These are phyloP conservation scores for Paradisaea rubra DNA, from an alignment of 2,113 vertebrate genomes.

Conservation along the genomic window DNA sequence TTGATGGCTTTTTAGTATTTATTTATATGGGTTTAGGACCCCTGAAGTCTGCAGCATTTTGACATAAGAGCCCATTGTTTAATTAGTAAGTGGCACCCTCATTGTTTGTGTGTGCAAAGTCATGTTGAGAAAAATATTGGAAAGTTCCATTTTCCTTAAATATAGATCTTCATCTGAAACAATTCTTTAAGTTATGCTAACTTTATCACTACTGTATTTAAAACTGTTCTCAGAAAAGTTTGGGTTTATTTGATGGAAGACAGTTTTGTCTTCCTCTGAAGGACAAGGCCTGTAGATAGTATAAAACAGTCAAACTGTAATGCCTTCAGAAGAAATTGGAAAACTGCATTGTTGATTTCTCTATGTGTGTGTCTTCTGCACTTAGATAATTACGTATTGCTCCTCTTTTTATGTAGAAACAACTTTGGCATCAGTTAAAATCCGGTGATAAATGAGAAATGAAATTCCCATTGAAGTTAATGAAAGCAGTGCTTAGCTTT, in stretches of 20 bases:
- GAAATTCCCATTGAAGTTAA: background rate
- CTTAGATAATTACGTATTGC: background rate
- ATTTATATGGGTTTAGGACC: background rate
- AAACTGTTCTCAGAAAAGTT: background rate
- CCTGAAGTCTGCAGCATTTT: background rate
- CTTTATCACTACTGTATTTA: background rate
- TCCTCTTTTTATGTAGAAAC: background rate
- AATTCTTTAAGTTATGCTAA: background rate
- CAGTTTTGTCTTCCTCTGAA: background rate
- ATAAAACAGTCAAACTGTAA: background rate
- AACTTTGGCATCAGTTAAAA: background rate
- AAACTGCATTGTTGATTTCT: background rate
- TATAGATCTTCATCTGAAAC: background rate
- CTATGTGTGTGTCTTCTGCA: background rate
- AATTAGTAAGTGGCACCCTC: background rate
- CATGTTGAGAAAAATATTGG: background rate
- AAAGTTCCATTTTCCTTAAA: background rate
- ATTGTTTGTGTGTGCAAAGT: background rate
- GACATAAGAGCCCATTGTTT: background rate
- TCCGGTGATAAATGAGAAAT: background rate
- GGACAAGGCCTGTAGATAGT: background rate
- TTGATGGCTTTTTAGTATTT: background rate
- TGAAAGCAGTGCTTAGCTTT: background rate
- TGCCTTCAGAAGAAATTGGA: background rate
- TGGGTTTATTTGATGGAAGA: background rate